Base-by-base conservation (phyloP, 2,888 invertebrate genomes). In the Pyralis farinalis region DNA sequence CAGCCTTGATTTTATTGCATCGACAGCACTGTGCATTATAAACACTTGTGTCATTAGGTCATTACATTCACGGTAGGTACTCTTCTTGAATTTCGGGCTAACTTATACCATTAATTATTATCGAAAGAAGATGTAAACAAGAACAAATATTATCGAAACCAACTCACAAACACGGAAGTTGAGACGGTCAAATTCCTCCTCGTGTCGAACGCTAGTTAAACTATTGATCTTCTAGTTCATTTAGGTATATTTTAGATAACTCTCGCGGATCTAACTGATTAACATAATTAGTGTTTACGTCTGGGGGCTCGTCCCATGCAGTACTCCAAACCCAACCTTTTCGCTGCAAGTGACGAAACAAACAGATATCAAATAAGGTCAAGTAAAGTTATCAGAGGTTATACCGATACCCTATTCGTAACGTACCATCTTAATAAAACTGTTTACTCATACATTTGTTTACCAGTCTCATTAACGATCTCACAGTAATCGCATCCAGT, bases 241-340 rank as follows among this genome's bases (percentile, higher is more conserved):
- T n/a, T 16, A 16, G 16, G 16, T 16, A 16, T 16, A 16, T 16
- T 3, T 16, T 16, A 16, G 16, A 16, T 16, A 16, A 16, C 16
- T 16, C 4, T 16, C 4, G 16, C 16, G 25, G 7, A 25, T n/a
- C 25, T 25, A 25, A 25, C 7, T 25, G 7, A 25, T 25, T n/a
- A 5, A 7, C 21, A 21, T 21, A 25, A 25, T 25, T 7, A 7
- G 37, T 21, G 10, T 37, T 37, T 37, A 28, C 28, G 39, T 33
- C 9, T 5, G 70, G 80, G 70, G 84, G 84, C 82, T 80, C 71
- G 82, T 62, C 81, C 46, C 16, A 16, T 4, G n/a, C n/a, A n/a
- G n/a, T n/a, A 16, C 16, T 16, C 16, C 16, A 2, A 2, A 47
- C 40, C 55, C 48, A 37, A 42, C 27, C 38, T 42, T 35, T 35